phyloP scores from a whole-genome alignment of 2,113 vertebrate genomes.

The Trematocara zebra region DNA sequence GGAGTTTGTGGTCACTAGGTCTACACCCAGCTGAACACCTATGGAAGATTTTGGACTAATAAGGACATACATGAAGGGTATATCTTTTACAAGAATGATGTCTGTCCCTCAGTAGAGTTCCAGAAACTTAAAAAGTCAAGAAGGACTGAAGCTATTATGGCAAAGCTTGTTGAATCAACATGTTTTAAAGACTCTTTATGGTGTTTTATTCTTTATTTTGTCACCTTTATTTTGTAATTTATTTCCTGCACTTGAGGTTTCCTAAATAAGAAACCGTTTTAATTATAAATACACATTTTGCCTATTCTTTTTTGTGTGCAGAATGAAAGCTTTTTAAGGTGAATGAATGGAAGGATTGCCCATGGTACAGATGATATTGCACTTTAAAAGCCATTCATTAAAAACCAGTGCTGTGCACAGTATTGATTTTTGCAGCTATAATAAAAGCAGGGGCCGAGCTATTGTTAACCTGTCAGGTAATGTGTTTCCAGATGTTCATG shows the following conservation, averaged over 20 bases:
- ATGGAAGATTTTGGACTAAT: neutral
- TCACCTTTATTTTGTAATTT: neutral
- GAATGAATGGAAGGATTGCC: neutral
- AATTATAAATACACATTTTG: neutral
- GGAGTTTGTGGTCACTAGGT: neutral
- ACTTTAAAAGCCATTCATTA: neutral
- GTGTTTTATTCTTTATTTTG: neutral
- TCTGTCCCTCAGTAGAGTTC: neutral
- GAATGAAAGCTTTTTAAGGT: neutral
- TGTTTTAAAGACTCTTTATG: neutral
- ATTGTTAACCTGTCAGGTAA: neutral
- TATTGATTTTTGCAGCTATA: neutral
- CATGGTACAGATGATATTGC: neutral
- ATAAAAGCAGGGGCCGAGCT: neutral
- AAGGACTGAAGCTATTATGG: neutral
- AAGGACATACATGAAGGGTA: neutral
- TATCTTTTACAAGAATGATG: neutral
- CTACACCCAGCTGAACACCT: neutral
- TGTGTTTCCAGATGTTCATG: neutral
- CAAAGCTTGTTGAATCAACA: neutral
- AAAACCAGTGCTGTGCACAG: neutral
- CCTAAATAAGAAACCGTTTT: neutral
- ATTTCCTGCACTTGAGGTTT: neutral
- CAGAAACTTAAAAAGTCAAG: neutral
- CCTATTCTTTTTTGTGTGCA: neutral